Percentiles rank a stretch among this genome's conserved stretches.
Evolutionary conservation across 2,888 invertebrate genomes (phyloP).

Genomic region (Bedellia somnulentella): DNA sequence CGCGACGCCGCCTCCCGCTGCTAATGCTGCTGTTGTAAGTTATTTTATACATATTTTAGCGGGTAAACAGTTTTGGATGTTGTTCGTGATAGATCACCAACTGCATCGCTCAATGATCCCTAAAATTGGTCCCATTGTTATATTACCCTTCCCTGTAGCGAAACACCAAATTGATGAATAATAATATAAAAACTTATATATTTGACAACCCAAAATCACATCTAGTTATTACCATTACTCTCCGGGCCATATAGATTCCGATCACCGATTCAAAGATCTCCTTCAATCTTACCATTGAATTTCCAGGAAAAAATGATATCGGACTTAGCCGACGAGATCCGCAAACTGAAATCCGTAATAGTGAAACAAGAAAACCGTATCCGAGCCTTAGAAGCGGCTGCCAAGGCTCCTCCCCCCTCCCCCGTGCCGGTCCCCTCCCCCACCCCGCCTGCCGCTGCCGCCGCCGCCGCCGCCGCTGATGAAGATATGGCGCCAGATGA

Average conservation of each 20-base stretch:
- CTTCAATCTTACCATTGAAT: constrained; percentile 6
- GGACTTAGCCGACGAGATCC: constrained; percentile 85
- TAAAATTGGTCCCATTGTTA: too few species aligned
- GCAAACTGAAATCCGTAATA: constrained; percentile 90
- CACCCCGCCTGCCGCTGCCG: constrained; percentile 21
- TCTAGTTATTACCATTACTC: too few species aligned
- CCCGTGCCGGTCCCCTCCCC: constrained; percentile 35
- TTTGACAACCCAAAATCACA: too few species aligned
- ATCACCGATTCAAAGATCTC: too few species aligned
- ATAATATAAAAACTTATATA: too few species aligned
- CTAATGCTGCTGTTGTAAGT: constrained; percentile 10
- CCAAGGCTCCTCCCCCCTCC: constrained; percentile 26
- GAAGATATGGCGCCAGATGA: constrained; percentile 62
- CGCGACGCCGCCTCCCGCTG: constrained; percentile 37
- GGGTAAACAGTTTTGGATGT: neutral
- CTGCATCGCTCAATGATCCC: neutral
- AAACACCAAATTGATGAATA: too few species aligned
- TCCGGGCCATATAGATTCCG: too few species aligned
- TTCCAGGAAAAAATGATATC: constrained; percentile 74
- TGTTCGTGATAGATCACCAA: neutral
- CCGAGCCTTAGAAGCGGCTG: constrained; percentile 70
- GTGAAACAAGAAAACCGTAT: constrained; percentile 91
- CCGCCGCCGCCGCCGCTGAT: constrained; percentile 18
- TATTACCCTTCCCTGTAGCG: too few species aligned
- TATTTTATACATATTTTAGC: neutral